A percentile compares a stretch with the other conserved stretches of the same genome.
These are phyloP conservation scores for Plectrocnemia conspersa DNA, from an alignment of 1,140 invertebrate genomes.

Conservation along the genomic window DNA sequence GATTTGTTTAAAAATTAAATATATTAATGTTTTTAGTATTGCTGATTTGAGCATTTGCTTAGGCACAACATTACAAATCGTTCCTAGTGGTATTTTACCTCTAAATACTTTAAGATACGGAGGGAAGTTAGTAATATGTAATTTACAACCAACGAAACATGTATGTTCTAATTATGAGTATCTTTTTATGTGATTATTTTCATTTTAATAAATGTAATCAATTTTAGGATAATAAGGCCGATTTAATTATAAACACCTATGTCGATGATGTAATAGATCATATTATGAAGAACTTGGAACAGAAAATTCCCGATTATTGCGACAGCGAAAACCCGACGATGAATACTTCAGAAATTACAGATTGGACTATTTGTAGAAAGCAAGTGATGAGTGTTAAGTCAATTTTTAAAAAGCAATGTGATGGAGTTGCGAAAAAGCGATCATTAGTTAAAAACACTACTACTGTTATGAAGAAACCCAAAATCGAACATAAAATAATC, in stretches of 20 bases:
- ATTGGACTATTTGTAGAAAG: constrained; percentile 60
- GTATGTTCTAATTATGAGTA: no score
- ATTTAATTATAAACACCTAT: constrained; percentile 84
- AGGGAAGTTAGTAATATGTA: constrained; percentile 89
- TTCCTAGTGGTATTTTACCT: constrained; percentile 93
- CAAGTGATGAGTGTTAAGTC: constrained; percentile 52
- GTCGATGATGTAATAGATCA: constrained; percentile 80
- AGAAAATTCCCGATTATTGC: constrained; percentile 69
- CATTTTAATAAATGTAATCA: constrained; percentile 24
- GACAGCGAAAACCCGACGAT: constrained; percentile 63
- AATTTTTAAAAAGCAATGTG: constrained; percentile 47
- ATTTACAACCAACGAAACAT: constrained; percentile 95
- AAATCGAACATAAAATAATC: neutral
- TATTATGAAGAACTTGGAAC: constrained; percentile 67
- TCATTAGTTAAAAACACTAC: constrained; percentile 25
- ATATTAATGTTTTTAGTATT: constrained; percentile 53
- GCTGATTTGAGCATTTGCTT: constrained; percentile 91
- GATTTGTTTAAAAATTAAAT: constrained; percentile 7
- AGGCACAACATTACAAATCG: constrained; percentile 95
- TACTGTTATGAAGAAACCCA: neutral
- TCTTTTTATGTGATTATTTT: no score
- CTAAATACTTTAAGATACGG: constrained; percentile 82
- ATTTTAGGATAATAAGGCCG: constrained; percentile 83
- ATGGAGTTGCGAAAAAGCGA: constrained; percentile 29
- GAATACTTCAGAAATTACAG: constrained; percentile 45